Conservation (phyloP, 2,113 vertebrate genomes). For the Shinisaurus crocodilurus region DNA sequence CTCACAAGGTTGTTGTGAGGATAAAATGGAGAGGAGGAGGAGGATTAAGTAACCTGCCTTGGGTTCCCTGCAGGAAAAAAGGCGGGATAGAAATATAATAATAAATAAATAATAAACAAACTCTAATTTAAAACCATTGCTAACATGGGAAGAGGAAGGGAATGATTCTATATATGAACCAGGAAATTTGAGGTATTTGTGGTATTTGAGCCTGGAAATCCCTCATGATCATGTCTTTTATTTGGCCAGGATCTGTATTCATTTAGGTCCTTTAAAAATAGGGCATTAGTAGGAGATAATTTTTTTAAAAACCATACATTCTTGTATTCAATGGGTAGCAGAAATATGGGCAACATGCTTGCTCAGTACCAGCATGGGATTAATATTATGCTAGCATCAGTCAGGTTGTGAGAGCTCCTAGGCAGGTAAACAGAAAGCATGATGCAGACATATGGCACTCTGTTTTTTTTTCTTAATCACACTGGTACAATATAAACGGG, state of each 20-base stretch:
- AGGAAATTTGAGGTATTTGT: background rate
- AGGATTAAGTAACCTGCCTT: no score
- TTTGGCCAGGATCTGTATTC: background rate
- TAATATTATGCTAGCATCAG: background rate
- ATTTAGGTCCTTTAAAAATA: background rate
- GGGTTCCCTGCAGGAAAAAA: no score
- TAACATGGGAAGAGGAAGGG: no score
- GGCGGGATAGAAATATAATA: no score
- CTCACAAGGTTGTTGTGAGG: no score
- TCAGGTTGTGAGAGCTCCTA: background rate
- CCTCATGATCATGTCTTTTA: background rate
- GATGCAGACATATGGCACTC: background rate
- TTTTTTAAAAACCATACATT: background rate
- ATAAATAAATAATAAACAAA: no score
- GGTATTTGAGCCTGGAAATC: background rate
- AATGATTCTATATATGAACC: no score
- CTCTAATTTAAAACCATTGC: no score
- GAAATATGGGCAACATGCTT: background rate
- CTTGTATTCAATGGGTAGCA: background rate
- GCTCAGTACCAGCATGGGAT: background rate
- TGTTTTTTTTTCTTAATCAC: background rate
- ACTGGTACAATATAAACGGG: conserved; percentile 14
- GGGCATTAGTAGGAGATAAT: background rate
- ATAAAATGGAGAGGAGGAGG: no score
- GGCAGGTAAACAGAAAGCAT: conserved; percentile 8